A percentile compares a stretch with the other conserved stretches of the same genome.
phyloP scores from a whole-genome alignment of 1,140 invertebrate genomes.

The Hyles vespertilio region DNA sequence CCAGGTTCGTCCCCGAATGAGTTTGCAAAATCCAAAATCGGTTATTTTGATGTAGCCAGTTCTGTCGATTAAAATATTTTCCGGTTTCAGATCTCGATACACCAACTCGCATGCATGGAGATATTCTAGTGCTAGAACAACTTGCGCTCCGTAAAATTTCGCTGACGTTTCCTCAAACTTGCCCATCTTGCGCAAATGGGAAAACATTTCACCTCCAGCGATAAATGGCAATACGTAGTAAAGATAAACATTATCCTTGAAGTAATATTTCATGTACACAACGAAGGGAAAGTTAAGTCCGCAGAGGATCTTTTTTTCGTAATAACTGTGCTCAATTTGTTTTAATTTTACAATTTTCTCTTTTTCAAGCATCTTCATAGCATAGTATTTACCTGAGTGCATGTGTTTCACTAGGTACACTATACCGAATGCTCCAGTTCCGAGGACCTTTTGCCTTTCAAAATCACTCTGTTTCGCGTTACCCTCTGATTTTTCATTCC shows the following conservation, averaged over 20 bases:
- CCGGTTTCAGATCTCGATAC: constrained; percentile 97
- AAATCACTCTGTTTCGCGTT: constrained; percentile 54
- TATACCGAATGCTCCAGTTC: constrained; percentile 93
- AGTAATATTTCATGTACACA: constrained; percentile 87
- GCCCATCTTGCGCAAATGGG: constrained; percentile 82
- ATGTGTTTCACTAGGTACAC: constrained; percentile 88
- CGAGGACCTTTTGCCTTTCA: constrained; percentile 77
- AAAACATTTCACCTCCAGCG: constrained; percentile 90
- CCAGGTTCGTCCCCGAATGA: constrained; percentile 91
- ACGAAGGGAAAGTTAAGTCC: constrained; percentile 90
- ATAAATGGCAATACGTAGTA: constrained; percentile 89
- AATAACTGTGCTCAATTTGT: constrained; percentile 90
- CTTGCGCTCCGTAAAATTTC: constrained; percentile 95
- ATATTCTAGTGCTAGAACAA: constrained; percentile 94
- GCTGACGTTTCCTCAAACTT: constrained; percentile 88
- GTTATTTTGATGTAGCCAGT: constrained; percentile 90
- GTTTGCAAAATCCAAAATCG: constrained; percentile 97
- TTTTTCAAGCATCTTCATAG: constrained; percentile 95
- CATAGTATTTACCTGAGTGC: constrained; percentile 81
- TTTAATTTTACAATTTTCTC: constrained; percentile 89
- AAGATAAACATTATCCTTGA: constrained; percentile 91
- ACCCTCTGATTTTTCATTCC: constrained; percentile 44
- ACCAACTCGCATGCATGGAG: constrained; percentile 93
- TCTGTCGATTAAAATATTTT: constrained; percentile 94
- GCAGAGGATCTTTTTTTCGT: constrained; percentile 90